These are phyloP conservation scores for Pagrus major DNA, from an alignment of 2,113 vertebrate genomes.

Conservation along the genomic window DNA sequence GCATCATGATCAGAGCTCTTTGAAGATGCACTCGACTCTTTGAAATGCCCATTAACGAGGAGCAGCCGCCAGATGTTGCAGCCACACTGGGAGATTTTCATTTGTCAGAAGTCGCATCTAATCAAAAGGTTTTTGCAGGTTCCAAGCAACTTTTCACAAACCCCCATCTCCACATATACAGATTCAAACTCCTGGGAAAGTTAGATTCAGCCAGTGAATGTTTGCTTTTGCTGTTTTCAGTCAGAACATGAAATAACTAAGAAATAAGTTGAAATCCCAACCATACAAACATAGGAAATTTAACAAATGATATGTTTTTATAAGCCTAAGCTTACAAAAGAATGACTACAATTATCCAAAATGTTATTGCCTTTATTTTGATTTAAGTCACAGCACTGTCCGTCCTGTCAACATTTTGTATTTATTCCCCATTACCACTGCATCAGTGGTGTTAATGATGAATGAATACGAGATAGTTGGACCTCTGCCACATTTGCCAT, in stretches of 20 bases:
- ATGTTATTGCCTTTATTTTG: no score
- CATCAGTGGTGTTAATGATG: background rate
- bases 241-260: background rate
- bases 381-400: no score
- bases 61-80: constrained; percentile 23
- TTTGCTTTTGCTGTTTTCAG: background rate
- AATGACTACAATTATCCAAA: background rate
- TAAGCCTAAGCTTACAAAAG: background rate
- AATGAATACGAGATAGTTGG: constrained; percentile 9
- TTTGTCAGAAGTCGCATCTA: background rate
- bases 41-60: constrained; percentile 23
- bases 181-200: accelerated
- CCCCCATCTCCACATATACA: background rate
- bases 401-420: background rate
- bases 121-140: constrained; percentile 11
- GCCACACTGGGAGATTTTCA: background rate
- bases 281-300: background rate
- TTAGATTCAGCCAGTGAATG: background rate
- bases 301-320: background rate
- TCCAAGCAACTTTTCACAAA: background rate
- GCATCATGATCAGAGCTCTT: background rate
- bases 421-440: background rate
- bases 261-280: background rate
- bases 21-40: constrained; percentile 24
- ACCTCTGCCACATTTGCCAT: background rate